phyloP scores from a whole-genome alignment of 1,140 invertebrate species.

The Kradibia gibbosae region DNA sequence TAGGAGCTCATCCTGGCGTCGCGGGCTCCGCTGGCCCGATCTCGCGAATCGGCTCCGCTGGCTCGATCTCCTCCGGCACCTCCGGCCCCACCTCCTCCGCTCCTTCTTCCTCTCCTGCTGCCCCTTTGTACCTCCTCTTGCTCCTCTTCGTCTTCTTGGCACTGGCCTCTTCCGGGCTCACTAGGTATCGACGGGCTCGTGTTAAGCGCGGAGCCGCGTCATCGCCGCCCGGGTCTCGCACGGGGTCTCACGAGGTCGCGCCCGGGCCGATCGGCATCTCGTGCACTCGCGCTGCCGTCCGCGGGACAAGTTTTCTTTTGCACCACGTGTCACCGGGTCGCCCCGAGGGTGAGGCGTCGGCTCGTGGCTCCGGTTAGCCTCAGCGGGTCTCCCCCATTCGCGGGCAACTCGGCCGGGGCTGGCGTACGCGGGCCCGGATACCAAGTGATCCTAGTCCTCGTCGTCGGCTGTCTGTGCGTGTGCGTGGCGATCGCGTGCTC shows the following conservation, averaged over 20 bases:
- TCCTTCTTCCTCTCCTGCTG: background rate
- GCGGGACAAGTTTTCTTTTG: background rate
- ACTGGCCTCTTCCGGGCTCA: background rate
- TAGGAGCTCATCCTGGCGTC: slow-evolving; percentile 89
- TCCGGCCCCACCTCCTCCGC: background rate
- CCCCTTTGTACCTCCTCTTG: background rate
- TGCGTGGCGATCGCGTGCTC: slow-evolving; percentile 47
- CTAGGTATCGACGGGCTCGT: background rate
- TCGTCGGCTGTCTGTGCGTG: slow-evolving; percentile 13
- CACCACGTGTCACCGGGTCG: background rate
- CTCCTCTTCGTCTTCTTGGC: background rate
- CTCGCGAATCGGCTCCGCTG: background rate
- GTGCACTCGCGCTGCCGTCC: slow-evolving; percentile 27
- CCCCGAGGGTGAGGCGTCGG: background rate
- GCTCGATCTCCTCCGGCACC: background rate
- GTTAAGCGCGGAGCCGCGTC: slow-evolving; percentile 20
- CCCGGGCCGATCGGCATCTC: slow-evolving; percentile 41
- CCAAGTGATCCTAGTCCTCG: background rate
- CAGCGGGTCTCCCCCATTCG: slow-evolving; percentile 5
- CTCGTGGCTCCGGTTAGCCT: background rate
- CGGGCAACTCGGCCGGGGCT: background rate
- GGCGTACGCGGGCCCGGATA: slow-evolving; percentile 30
- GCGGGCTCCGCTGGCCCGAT: background rate
- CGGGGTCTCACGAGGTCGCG: slow-evolving; percentile 32
- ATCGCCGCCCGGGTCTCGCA: slow-evolving; percentile 17